Percentiles rank a stretch among this genome's conserved stretches.
phyloP scores from a whole-genome alignment of 2,888 invertebrate species.

The Parnassius orleans region DNA sequence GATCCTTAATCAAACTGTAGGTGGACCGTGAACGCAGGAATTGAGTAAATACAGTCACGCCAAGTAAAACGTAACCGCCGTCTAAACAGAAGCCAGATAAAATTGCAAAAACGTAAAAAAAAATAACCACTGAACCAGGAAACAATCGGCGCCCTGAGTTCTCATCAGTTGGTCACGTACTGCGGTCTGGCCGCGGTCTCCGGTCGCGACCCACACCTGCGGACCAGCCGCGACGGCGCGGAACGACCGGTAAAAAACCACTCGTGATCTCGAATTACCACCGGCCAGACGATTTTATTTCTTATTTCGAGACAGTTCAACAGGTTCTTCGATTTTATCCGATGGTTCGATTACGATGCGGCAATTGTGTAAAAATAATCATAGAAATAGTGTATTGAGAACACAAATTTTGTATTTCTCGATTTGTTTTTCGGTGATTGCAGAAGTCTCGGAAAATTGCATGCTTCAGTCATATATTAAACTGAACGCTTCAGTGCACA shows the following conservation, averaged over 20 bases:
- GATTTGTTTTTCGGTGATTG: background rate
- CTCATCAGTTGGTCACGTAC: slow-evolving; percentile 62
- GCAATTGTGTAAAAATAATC: slow-evolving; percentile 18
- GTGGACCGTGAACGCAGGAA: no score
- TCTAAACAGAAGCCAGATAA: slow-evolving; percentile 8
- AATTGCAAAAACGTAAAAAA: slow-evolving; percentile 8
- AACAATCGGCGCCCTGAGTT: slow-evolving; percentile 48
- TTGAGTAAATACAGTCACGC: no score
- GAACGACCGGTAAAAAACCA: slow-evolving; percentile 52
- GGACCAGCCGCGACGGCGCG: slow-evolving; percentile 51
- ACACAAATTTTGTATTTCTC: background rate
- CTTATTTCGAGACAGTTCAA: slow-evolving; percentile 57
- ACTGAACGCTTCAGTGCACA: no score
- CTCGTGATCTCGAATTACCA: slow-evolving; percentile 62
- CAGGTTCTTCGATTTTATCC: slow-evolving; percentile 43
- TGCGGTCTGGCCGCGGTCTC: slow-evolving; percentile 40
- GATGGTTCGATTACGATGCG: slow-evolving; percentile 27
- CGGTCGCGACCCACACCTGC: slow-evolving; percentile 60
- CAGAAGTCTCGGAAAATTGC: background rate
- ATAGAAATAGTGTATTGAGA: slow-evolving; percentile 16
- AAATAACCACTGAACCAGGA: slow-evolving; percentile 41
- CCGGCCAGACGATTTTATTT: slow-evolving; percentile 49
- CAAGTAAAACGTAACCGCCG: background rate
- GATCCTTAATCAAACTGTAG: no score
- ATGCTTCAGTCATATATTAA: background rate